These are phyloP conservation scores for Ancistrus triradiatus DNA, from an alignment of 2,113 vertebrate genomes.

Conservation along the genomic window DNA sequence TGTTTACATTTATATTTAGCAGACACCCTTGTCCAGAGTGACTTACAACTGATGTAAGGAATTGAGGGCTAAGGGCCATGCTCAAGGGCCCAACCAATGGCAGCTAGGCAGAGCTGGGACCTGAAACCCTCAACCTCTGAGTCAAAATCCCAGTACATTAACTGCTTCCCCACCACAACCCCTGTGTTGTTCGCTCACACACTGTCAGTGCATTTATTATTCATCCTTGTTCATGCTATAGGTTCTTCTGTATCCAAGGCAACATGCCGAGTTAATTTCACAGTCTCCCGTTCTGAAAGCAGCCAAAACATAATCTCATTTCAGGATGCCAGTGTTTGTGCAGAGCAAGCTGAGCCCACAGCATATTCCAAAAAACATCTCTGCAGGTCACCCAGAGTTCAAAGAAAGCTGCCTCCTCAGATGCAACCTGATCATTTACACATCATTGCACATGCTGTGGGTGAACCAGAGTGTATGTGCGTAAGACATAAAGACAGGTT, in stretches of 20 bases:
- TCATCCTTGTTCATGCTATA: slow-evolving; percentile 26
- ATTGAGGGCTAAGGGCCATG: too few relatives aligned
- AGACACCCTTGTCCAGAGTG: too few relatives aligned
- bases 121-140: too few relatives aligned
- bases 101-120: too few relatives aligned
- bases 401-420: slow-evolving; percentile 13
- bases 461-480: background rate
- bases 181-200: too few relatives aligned
- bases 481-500: background rate
- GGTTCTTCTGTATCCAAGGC: slow-evolving; percentile 36
- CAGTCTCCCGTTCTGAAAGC: slow-evolving; percentile 22
- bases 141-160: too few relatives aligned
- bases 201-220: slow-evolving; percentile 35
- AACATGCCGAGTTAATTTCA: slow-evolving; percentile 34
- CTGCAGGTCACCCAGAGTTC: slow-evolving; percentile 21
- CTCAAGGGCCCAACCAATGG: too few relatives aligned
- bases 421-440: slow-evolving; percentile 15
- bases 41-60: too few relatives aligned
- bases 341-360: background rate
- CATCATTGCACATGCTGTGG: slow-evolving; percentile 12
- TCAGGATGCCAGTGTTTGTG: slow-evolving; percentile 21
- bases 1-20: too few relatives aligned
- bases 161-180: too few relatives aligned
- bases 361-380: slow-evolving; percentile 7
- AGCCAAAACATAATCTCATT: slow-evolving; percentile 30